These are phyloP conservation scores for Zoanthus sansibaricus DNA, from an alignment of 92 coral and sea anemone genomes.

Conservation along the genomic window DNA sequence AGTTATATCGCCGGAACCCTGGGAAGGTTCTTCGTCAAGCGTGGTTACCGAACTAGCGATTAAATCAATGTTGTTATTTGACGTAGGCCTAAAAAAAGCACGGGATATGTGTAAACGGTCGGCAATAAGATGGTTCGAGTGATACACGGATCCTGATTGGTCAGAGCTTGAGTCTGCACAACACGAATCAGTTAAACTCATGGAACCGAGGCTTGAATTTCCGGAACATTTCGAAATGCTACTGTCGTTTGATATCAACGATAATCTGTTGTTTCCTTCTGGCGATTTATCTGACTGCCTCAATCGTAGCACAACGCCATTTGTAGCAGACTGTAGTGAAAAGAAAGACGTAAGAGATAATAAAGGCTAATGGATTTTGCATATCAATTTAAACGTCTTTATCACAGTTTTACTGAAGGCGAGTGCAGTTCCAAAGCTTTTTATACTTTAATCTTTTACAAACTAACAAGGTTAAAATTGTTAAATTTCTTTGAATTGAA, in stretches of 20 bases:
- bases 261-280: slow-evolving; percentile 77
- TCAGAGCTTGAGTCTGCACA: slow-evolving; percentile 89
- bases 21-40: slow-evolving; percentile 65
- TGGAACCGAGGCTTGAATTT: slow-evolving; percentile 88
- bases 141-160: slow-evolving; percentile 71
- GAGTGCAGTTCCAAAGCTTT: too few relatives aligned
- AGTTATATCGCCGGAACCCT: slow-evolving; percentile 5
- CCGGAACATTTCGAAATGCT: slow-evolving; percentile 76
- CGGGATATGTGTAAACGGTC: slow-evolving; percentile 74
- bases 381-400: too few relatives aligned
- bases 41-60: slow-evolving; percentile 56
- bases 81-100: slow-evolving; percentile 72
- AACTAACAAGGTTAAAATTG: too few relatives aligned
- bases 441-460: too few relatives aligned
- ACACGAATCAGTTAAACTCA: slow-evolving; percentile 85
- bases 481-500: too few relatives aligned
- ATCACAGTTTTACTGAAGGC: too few relatives aligned
- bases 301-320: slow-evolving; percentile 65
- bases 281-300: slow-evolving; percentile 46
- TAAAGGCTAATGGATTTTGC: background rate
- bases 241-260: slow-evolving; percentile 89
- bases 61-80: slow-evolving; percentile 71
- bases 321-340: background rate
- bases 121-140: slow-evolving; percentile 57
- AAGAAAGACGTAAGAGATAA: background rate